Evolutionary conservation across 2,797 vertebrate genomes (phyloP).

Genomic region (Pyrocephalus nanus): DNA sequence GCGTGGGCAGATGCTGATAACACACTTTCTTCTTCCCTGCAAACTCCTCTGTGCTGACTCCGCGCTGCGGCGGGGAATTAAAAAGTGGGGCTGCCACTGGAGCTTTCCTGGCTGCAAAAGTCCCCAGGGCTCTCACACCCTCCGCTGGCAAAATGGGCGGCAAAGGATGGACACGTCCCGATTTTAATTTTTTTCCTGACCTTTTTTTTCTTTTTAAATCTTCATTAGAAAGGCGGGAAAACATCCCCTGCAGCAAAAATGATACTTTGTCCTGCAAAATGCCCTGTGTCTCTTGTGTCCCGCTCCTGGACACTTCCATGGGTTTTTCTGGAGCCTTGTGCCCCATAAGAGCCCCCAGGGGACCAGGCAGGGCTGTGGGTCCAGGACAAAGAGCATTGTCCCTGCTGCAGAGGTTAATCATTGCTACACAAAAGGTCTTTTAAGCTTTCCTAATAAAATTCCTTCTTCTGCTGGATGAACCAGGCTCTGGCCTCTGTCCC

Average conservation of each 20-base stretch:
- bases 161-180: neutral
- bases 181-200: accelerated
- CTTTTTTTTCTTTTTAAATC: neutral
- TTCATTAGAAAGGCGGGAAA: neutral
- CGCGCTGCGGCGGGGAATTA: neutral
- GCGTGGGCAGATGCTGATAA: slow-evolving; percentile 44
- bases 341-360: neutral
- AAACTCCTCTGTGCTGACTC: neutral
- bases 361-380: neutral
- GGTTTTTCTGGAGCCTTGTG: neutral
- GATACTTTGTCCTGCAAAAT: neutral
- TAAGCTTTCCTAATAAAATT: neutral
- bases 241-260: neutral
- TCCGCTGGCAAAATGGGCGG: accelerated
- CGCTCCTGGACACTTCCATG: neutral
- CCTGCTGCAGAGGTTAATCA: neutral
- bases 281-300: neutral
- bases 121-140: neutral
- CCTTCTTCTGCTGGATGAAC: neutral
- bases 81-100: neutral
- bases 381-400: neutral
- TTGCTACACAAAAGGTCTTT: neutral
- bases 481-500: neutral
- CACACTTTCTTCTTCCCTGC: slow-evolving; percentile 24
- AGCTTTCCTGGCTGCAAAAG: neutral